Evolutionary conservation across 1,140 invertebrate species (phyloP).

Genomic region (Glomeris maerens): DNA sequence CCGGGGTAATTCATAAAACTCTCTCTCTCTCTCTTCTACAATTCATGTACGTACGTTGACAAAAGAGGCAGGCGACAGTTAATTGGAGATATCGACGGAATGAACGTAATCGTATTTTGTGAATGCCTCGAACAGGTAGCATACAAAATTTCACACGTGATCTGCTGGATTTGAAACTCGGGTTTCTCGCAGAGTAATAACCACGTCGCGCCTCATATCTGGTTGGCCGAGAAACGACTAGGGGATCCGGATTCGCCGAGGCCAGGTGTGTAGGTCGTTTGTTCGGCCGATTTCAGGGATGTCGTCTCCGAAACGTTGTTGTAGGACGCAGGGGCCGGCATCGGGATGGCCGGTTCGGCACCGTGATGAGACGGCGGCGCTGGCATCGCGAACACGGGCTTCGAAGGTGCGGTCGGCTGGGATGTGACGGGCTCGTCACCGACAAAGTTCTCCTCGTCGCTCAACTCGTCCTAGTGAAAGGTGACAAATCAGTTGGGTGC

Average conservation of each 20-base stretch:
- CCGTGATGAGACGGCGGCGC: conserved; percentile 26
- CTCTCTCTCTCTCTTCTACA: too few species aligned
- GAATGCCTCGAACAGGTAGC: too few species aligned
- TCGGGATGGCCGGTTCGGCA: background rate
- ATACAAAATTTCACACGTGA: too few species aligned
- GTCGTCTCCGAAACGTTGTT: conserved; percentile 30
- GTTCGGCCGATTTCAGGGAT: conserved; percentile 27
- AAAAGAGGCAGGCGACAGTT: too few species aligned
- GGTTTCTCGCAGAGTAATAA: too few species aligned
- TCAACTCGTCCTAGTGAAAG: conserved; percentile 27
- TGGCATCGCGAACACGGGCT: conserved; percentile 28
- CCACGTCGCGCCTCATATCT: background rate
- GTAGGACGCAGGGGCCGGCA: background rate
- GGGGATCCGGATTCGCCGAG: background rate
- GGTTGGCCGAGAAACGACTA: background rate
- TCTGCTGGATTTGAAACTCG: too few species aligned
- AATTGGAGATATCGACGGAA: too few species aligned
- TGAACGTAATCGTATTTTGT: too few species aligned
- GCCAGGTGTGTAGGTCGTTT: conserved; percentile 24
- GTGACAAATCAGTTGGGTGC: conserved; percentile 26
- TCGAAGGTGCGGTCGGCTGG: conserved; percentile 9
- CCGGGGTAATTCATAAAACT: too few species aligned
- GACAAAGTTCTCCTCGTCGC: conserved; percentile 21
- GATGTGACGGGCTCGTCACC: conserved; percentile 1
- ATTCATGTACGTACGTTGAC: too few species aligned